Evolutionary conservation across 2,797 vertebrate species (phyloP).

Genomic region (Toxotes lorentzi): DNA sequence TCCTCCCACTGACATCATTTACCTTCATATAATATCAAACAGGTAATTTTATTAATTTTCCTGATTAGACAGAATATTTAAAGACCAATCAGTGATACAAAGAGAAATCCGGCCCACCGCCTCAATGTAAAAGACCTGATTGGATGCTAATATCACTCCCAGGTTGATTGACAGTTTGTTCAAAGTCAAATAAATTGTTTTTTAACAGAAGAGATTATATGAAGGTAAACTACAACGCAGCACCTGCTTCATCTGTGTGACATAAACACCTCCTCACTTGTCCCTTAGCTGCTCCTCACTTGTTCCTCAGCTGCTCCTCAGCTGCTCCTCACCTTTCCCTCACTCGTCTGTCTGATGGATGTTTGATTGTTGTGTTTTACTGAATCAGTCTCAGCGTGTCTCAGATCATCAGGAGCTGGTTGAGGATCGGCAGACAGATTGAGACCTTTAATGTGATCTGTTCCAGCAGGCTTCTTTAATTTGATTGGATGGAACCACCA

Average conservation of each 20-base stretch:
- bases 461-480: background rate
- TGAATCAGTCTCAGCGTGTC: background rate
- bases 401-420: background rate
- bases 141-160: background rate
- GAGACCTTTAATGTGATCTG: background rate
- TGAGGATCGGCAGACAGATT: background rate
- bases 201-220: background rate
- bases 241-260: slow-evolving; percentile 20
- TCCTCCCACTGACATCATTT: slow-evolving; percentile 24
- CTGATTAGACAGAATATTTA: background rate
- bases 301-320: background rate
- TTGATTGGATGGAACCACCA: background rate
- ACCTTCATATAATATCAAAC: slow-evolving; percentile 31
- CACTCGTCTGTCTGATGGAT: background rate
- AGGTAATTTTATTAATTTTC: background rate
- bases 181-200: background rate
- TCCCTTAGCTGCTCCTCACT: background rate
- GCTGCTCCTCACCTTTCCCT: background rate
- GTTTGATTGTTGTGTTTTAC: background rate
- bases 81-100: background rate
- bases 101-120: background rate
- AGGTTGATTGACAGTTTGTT: background rate
- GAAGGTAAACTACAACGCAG: slow-evolving; percentile 16
- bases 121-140: background rate
- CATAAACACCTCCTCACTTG: background rate